phyloP scores from a whole-genome alignment of 2,113 vertebrate species.

The Tenrec ecaudatus region DNA sequence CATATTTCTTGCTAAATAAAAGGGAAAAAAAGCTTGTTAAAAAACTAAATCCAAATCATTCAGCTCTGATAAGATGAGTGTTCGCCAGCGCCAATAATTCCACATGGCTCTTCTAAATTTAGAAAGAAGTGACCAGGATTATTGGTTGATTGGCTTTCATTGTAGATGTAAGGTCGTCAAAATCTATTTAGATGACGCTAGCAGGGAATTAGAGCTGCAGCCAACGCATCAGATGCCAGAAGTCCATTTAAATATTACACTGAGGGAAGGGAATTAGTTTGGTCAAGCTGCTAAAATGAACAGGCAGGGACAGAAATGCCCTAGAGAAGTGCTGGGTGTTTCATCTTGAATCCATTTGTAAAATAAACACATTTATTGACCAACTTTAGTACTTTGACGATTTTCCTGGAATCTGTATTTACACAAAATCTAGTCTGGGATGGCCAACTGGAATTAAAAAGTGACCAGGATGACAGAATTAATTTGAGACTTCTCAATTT shows the following conservation, averaged over 20 bases:
- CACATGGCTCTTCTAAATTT: conserved; percentile 79
- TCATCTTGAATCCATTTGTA: conserved; percentile 82
- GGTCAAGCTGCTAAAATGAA: conserved; percentile 83
- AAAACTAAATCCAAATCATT: conserved; percentile 77
- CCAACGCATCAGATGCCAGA: conserved; percentile 77
- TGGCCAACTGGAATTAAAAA: conserved; percentile 76
- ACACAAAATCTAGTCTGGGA: conserved; percentile 53
- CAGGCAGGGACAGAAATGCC: conserved; percentile 79
- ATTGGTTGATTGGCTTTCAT: conserved; percentile 79
- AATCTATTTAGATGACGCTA: conserved; percentile 78
- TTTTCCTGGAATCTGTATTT: conserved; percentile 71
- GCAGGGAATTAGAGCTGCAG: conserved; percentile 73
- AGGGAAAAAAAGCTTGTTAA: conserved; percentile 40
- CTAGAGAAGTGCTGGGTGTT: conserved; percentile 75
- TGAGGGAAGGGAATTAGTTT: conserved; percentile 77
- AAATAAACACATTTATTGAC: conserved; percentile 82
- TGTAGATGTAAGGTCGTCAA: conserved; percentile 77
- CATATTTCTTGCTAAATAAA: conserved; percentile 39
- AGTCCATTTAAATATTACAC: conserved; percentile 82
- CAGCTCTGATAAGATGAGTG: conserved; percentile 72
- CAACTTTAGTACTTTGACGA: conserved; percentile 68
- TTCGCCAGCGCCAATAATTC: conserved; percentile 76
- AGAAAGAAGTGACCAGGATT: conserved; percentile 77
- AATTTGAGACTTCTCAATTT: conserved; percentile 69
- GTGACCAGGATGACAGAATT: conserved; percentile 71